phyloP scores from a whole-genome alignment of 2,113 vertebrate genomes.

The Triplophysa rosa region DNA sequence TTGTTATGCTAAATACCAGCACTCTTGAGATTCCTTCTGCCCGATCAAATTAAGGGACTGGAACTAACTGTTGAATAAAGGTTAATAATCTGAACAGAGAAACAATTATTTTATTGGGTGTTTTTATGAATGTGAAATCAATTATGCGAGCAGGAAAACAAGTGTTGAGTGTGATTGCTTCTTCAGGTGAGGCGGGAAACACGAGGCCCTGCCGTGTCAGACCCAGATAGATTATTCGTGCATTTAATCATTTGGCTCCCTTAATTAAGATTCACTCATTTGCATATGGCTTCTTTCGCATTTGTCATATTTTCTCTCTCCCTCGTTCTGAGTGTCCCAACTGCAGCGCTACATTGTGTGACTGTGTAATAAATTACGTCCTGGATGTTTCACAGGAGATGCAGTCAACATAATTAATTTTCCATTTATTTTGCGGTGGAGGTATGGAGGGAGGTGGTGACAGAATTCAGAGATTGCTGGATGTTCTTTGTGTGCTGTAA shows the following conservation, averaged over 20 bases:
- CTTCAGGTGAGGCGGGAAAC: conserved; percentile 63
- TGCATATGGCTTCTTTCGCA: conserved; percentile 64
- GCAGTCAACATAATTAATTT: conserved; percentile 72
- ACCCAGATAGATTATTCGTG: conserved; percentile 73
- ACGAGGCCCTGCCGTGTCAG: conserved; percentile 60
- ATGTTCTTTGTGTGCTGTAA: conserved; percentile 30
- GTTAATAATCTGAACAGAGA: conserved; percentile 65
- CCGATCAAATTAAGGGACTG: too few relatives aligned
- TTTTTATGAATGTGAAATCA: conserved; percentile 59
- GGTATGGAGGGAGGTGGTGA: conserved; percentile 48
- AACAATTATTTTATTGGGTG: conserved; percentile 53
- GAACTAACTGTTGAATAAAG: conserved; percentile 53
- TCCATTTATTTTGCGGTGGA: conserved; percentile 55
- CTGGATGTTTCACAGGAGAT: conserved; percentile 61
- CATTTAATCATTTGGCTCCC: conserved; percentile 66
- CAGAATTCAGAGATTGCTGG: conserved; percentile 6
- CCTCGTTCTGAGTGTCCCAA: conserved; percentile 47
- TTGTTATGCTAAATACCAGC: too few relatives aligned
- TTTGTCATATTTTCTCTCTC: conserved; percentile 46
- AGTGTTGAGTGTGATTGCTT: conserved; percentile 63
- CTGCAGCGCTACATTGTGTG: conserved; percentile 56
- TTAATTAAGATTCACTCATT: conserved; percentile 75
- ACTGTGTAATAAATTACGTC: conserved; percentile 66
- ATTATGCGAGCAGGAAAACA: conserved; percentile 56
- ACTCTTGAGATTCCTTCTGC: too few relatives aligned